A percentile compares a stretch with the other conserved stretches of the same genome.
Evolutionary conservation across 2,113 vertebrate genomes (phyloP).

Genomic region (Thunnus maccoyii): DNA sequence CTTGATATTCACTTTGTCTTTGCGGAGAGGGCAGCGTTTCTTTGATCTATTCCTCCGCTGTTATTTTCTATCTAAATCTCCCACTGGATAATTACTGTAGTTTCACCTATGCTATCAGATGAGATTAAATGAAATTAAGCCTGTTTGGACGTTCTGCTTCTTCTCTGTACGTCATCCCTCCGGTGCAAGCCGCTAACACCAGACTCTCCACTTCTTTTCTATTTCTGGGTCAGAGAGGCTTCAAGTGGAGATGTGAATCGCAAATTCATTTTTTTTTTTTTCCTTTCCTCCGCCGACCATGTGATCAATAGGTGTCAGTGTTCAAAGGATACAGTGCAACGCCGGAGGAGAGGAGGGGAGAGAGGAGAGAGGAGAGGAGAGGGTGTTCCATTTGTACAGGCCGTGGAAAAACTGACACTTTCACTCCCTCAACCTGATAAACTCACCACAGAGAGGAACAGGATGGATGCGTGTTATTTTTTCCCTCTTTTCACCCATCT

Average conservation of each 20-base stretch:
- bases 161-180: conserved; percentile 44
- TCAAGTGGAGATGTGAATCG: conserved; percentile 71
- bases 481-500: conserved; percentile 46
- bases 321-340: conserved; percentile 65
- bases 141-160: conserved; percentile 71
- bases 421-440: conserved; percentile 76
- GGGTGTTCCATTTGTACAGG: conserved; percentile 57
- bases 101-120: conserved; percentile 80
- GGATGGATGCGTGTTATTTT: conserved; percentile 69
- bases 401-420: conserved; percentile 55
- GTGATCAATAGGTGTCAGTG: conserved; percentile 77
- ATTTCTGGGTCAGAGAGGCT: conserved; percentile 73
- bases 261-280: conserved; percentile 59
- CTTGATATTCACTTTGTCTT: conserved; percentile 81
- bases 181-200: conserved; percentile 32
- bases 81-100: conserved; percentile 76
- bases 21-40: conserved; percentile 57
- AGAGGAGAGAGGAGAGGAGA: not conserved
- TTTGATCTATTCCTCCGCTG: conserved; percentile 76
- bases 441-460: conserved; percentile 61
- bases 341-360: conserved; percentile 36
- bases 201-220: conserved; percentile 38
- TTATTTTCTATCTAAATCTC: conserved; percentile 79
- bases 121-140: conserved; percentile 82
- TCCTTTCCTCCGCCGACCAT: conserved; percentile 41